Conservation (phyloP, 2,888 invertebrate genomes). For the Diaperis boleti region DNA sequence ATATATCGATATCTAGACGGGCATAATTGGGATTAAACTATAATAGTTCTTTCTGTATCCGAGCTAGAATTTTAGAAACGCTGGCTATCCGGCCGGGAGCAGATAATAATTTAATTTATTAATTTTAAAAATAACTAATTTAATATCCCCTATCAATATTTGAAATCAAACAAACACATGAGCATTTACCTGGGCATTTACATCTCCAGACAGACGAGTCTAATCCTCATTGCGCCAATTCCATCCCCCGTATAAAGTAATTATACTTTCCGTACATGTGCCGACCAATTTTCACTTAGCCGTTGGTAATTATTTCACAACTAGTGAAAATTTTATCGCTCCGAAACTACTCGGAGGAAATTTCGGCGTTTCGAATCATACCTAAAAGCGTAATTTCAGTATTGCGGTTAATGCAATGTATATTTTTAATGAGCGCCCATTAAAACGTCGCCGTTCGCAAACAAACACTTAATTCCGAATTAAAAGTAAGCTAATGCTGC, state of each 20-base stretch:
- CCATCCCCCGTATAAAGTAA: not conserved
- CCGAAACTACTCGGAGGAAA: not conserved
- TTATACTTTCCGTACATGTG: conserved; percentile 5
- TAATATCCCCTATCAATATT: too few species aligned
- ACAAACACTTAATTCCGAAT: conserved; percentile 52
- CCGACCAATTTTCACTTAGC: conserved; percentile 8
- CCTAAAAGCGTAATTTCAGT: conserved; percentile 29
- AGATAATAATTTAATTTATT: too few species aligned
- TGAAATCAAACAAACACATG: too few species aligned
- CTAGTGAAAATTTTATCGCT: conserved; percentile 13
- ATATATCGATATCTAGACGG: too few species aligned
- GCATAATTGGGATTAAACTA: too few species aligned
- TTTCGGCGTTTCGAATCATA: conserved; percentile 18
- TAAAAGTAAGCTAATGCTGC: conserved; percentile 52
- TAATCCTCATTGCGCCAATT: not conserved
- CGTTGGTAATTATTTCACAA: conserved; percentile 12
- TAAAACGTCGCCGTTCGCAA: conserved; percentile 37
- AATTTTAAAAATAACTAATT: too few species aligned
- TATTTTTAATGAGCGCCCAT: conserved; percentile 37
- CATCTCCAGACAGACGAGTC: too few species aligned
- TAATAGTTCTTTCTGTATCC: too few species aligned
- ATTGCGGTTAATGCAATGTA: conserved; percentile 35
- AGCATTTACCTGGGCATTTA: too few species aligned
- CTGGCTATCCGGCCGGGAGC: too few species aligned
- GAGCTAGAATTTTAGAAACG: too few species aligned